Percentiles rank a stretch among this genome's conserved stretches.
Evolutionary conservation across 35 echinoderm and acorn worm species (phyloP).

Genomic region (Ophiothrix spiculata): DNA sequence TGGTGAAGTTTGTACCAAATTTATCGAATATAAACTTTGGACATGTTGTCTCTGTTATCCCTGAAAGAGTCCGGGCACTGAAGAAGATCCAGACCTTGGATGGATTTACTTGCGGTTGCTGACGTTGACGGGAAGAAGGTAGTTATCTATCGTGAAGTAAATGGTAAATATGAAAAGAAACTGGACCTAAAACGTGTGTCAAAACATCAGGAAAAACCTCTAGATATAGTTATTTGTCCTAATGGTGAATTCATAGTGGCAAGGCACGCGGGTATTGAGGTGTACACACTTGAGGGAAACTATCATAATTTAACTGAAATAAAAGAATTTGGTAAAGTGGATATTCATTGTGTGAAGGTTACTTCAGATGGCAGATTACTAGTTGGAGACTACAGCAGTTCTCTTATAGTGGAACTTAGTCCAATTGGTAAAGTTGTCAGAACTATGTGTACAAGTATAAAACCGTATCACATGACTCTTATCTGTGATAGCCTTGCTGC

Average conservation of each 20-base stretch:
- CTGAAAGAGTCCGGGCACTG: neutral
- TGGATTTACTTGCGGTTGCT: neutral
- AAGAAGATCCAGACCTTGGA: neutral
- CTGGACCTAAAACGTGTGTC: neutral
- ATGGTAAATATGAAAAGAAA: neutral
- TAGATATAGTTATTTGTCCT: neutral
- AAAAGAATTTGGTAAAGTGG: neutral
- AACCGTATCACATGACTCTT: neutral
- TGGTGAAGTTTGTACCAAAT: neutral
- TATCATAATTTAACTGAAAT: neutral
- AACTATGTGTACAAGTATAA: neutral
- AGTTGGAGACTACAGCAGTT: neutral
- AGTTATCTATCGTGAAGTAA: neutral
- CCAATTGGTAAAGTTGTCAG: too few relatives aligned
- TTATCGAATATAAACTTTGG: neutral
- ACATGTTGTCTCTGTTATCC: neutral
- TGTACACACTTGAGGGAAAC: neutral
- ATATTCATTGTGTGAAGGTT: too few relatives aligned
- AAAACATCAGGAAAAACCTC: neutral
- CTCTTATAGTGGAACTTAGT: neutral
- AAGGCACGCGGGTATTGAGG: neutral
- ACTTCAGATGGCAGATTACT: neutral
- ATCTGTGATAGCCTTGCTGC: neutral
- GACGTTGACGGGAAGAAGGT: neutral
- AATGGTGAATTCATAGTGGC: neutral